Evolutionary conservation across 2,113 vertebrate species (phyloP).

Genomic region (Calypte anna): DNA sequence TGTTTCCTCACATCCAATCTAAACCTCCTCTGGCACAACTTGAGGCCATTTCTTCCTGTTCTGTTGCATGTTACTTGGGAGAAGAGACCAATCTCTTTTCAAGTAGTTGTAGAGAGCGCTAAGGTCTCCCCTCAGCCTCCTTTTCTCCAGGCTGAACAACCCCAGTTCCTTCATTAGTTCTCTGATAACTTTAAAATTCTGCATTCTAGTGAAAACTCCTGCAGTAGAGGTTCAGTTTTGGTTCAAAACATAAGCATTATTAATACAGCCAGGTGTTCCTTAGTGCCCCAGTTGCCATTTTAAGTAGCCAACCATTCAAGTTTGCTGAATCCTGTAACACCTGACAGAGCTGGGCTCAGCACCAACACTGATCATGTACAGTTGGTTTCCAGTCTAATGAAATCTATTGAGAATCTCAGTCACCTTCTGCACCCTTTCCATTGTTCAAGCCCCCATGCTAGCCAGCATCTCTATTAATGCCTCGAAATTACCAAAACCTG

Average conservation of each 20-base stretch:
- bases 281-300: fast-evolving
- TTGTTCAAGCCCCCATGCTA: fast-evolving
- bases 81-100: no score
- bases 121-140: no score
- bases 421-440: neutral
- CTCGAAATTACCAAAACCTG: neutral
- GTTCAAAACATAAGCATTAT: neutral
- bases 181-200: neutral
- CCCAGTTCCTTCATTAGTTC: neutral
- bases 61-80: no score
- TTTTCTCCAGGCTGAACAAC: no score
- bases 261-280: neutral
- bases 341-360: neutral
- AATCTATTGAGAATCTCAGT: neutral
- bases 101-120: no score
- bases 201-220: neutral
- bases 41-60: no score
- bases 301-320: neutral
- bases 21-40: no score
- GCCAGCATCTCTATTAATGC: neutral
- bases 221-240: neutral
- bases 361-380: fast-evolving
- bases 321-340: neutral
- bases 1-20: no score
- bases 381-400: neutral